Evolutionary conservation across 2,113 vertebrate species (phyloP), one percentile per base, ranked within the genome.

Genomic region (Rhinolophus ferrumequinum): DNA sequence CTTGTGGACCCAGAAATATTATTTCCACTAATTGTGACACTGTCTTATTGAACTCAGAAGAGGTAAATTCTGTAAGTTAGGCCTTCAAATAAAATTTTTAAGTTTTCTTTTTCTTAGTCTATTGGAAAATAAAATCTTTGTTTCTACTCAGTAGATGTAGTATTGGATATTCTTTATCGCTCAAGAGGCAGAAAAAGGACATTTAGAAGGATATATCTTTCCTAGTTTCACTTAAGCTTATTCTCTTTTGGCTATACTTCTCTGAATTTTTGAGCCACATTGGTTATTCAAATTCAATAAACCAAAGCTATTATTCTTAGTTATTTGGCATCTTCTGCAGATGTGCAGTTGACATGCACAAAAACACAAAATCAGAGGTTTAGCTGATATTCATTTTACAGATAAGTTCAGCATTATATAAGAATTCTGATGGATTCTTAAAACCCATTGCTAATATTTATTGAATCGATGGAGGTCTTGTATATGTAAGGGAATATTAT

Each of bases 291-390:
- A 21, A 60, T 19, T 81, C 83, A 94, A 30, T 64, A 95, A 67
- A 60, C 72, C 26, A 66, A 70, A 80, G 26, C 13, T 22, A 58
- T 80, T 30, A 13, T 79, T 86, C 94, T 84, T 28, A 80, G 21
- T 81, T 77, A 73, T 79, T 80, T 44, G 47, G 9, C 44, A 79
- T 73, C 18, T 85, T 77, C 38, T 91, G 50, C 38, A 73, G 26
- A 95, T 35, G 38, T 52, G 85, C 85, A 84, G 10, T 50, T 60
- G 47, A 92, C 12, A 41, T 26, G n/a, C n/a, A n/a, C n/a, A n/a
- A n/a, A n/a, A n/a, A n/a, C 41, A 54, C 13, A 88, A 94, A 90
- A 75, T 52, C 76, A 93, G 69, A 92, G n/a, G 16, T 80, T 77
- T 73, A 94, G 41, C 26, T 72, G 82, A 26, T 88, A 85, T 28